Base-by-base conservation (phyloP, 2,888 invertebrate genomes). In the Priocnemis perturbator region DNA sequence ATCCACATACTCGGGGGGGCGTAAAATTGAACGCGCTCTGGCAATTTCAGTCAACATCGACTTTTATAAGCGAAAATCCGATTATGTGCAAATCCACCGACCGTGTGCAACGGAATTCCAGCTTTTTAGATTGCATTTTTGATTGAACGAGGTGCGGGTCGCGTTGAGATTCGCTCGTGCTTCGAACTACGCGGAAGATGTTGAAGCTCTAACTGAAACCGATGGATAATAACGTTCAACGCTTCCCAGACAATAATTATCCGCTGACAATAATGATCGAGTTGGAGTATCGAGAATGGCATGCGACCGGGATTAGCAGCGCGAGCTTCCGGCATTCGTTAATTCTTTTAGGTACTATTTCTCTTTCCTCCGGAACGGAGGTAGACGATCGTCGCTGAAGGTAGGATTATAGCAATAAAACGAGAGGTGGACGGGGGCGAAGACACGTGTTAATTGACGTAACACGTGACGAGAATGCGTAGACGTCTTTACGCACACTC, bases 261-360 rank as follows among this genome's bases (percentile, higher is more conserved):
- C 9, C 17, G 37, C 53, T 30, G 69, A 72, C 58, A 72, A 72
- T 72, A 72, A 69, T 65, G 58, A 65, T 9, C 20, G 52, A 47
- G 45, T 23, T 56, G 53, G 45, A 52, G 26, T 15, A 37, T 37
- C 37, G 30, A 60, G 48, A 23, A 50, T 53, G 64, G 14, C 21
- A 11, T 26, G 17, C 52, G 30, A 63, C n/a, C 37, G 19, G 37
- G 56, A 73, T 68, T 70, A 5, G n/a, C 37, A 50, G 84, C 81
- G 76, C 82, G 71, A 84, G 85, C 82, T 79, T 50, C 85, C 83
- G 84, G 81, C 73, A 85, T 83, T 37, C 37, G 11, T 9, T 37
- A 9, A 11, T 11, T 11, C 37, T 87, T 85, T 87, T 85, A 82
- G 77, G 83, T 78, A 81, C 74, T 74, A 62, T 65, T 63, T 64